phyloP scores from a whole-genome alignment of 2,888 invertebrate species.

The Sylvicola cinctus region DNA sequence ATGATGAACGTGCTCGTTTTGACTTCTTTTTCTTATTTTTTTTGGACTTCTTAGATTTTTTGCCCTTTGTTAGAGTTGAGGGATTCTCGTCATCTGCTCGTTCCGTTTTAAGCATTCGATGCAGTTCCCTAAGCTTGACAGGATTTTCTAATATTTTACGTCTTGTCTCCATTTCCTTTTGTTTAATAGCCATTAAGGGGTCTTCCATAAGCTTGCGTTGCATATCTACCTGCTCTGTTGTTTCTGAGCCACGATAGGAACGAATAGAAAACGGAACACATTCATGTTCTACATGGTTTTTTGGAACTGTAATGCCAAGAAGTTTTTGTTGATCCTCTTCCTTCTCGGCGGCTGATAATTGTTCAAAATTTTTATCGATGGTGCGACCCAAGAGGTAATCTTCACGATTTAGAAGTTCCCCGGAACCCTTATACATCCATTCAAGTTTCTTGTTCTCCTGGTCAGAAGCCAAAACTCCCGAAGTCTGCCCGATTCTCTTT shows the following conservation, averaged over 20 bases:
- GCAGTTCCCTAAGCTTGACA: conserved; percentile 67
- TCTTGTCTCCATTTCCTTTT: conserved; percentile 72
- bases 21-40: conserved; percentile 18
- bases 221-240: conserved; percentile 59
- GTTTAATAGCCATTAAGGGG: conserved; percentile 73
- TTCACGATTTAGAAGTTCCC: conserved; percentile 41
- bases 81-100: conserved; percentile 16
- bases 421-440: conserved; percentile 66
- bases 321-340: conserved; percentile 13
- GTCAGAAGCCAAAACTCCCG: conserved; percentile 26
- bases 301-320: conserved; percentile 26
- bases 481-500: conserved; percentile 34
- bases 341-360: conserved; percentile 36
- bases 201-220: conserved; percentile 82
- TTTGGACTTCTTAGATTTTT: conserved; percentile 12
- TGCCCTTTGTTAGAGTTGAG: conserved; percentile 2
- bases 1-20: conserved; percentile 15
- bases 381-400: conserved; percentile 72
- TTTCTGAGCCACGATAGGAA: conserved; percentile 20
- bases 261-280: conserved; percentile 55
- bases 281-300: conserved; percentile 51
- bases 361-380: conserved; percentile 61
- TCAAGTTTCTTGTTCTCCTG: conserved; percentile 41
- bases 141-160: conserved; percentile 78
- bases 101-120: conserved; percentile 49